Base-by-base conservation (phyloP, 1,140 invertebrate genomes). In the Papilio glaucus region DNA sequence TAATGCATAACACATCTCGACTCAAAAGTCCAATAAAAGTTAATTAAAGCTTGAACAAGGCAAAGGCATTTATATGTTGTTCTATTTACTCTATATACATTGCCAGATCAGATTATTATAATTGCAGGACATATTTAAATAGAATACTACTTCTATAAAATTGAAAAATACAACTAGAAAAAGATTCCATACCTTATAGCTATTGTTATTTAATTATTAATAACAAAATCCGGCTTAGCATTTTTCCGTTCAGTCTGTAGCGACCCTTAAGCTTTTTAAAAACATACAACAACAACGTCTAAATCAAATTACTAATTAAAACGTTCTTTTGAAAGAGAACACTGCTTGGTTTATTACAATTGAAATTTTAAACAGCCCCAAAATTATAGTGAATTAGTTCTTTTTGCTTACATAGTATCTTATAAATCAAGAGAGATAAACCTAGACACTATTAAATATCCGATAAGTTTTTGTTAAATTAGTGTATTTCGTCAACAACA, bases 1-100 rank as follows among this genome's bases (percentile, higher is more conserved):
- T 65, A 65, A 65, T 41, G 62, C 41, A 68, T 68, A 26, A 68
- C 63, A 68, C 63, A 26, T 63, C 21, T 61, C 15, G 60, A n/a
- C 60, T 63, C 18, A 24, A 63, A 37, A 42, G 63, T n/a, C 9
- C 12, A 68, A 68, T 42, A 26, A 45, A 68, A 68, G 18, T 42
- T 68, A 63, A 63, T 68, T 68, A 42, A 68, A 61, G 57, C 29
- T 61, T 61, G 24, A 61, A 45, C 39, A 63, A 37, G 33, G 33
- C 18, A 53, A 24, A 24, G 9, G 18, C 49, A 10, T 53, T 53
- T 53, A 33, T 3, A 53, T 53, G 21, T n/a, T n/a, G n/a, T 53
- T 53, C 49, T 24, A 21, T 53, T 53, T 53, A 53, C 49, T 21
- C 7, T 53, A 15, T 18, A 4, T 24, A 3, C 39, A n/a, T n/a